Conservation (phyloP, 1,140 invertebrate species). For the Drosophila sp. region DNA sequence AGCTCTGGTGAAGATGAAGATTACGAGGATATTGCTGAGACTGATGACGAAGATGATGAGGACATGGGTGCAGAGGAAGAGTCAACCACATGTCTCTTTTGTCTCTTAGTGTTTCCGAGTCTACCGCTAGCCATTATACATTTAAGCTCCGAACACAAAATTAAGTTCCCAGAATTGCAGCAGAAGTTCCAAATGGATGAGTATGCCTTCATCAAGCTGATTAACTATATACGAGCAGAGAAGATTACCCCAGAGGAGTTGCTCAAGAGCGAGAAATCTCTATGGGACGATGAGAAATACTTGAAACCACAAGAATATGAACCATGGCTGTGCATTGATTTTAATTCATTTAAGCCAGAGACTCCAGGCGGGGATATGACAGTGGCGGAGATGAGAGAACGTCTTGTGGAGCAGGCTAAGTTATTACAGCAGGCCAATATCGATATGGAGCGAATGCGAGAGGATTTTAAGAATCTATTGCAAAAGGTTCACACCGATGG, state of each 20-base stretch:
- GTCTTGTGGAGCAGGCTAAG: constrained; percentile 48
- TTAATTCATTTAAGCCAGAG: constrained; percentile 44
- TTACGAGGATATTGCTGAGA: constrained; percentile 60
- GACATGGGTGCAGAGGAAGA: constrained; percentile 60
- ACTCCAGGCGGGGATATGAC: neutral
- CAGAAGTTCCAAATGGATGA: constrained; percentile 90
- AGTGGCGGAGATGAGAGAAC: constrained; percentile 36
- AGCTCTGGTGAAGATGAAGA: constrained; percentile 60
- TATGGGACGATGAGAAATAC: constrained; percentile 90
- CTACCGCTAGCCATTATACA: constrained; percentile 85
- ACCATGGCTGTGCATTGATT: constrained; percentile 91
- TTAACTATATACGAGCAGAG: constrained; percentile 92
- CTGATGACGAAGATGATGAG: constrained; percentile 58
- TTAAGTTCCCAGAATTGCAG: constrained; percentile 88
- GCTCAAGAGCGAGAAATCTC: constrained; percentile 83
- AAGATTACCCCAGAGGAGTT: constrained; percentile 86
- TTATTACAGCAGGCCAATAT: constrained; percentile 85
- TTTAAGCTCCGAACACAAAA: constrained; percentile 86
- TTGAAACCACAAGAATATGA: constrained; percentile 92
- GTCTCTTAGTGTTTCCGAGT: constrained; percentile 83
- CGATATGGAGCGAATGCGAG: constrained; percentile 87
- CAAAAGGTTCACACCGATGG: constrained; percentile 57
- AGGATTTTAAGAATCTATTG: constrained; percentile 84
- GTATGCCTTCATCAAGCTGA: constrained; percentile 92
- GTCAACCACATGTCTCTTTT: constrained; percentile 84